Base-by-base conservation (phyloP, 2,888 invertebrate genomes). In the Crossocerus cetratus region DNA sequence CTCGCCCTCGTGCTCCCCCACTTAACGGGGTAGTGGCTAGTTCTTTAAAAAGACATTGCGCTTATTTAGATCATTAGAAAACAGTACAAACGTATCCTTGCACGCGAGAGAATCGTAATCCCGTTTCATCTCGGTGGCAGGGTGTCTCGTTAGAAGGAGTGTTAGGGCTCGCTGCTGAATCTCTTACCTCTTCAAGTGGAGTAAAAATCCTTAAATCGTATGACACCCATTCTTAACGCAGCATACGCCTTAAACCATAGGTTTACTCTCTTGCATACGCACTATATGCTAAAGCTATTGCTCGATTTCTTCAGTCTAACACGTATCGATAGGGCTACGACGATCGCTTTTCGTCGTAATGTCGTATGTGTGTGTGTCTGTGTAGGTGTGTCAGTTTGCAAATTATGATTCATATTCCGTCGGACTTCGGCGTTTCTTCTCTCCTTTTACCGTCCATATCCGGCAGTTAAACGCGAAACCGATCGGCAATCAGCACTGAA, bases 221-320 rank as follows among this genome's bases (percentile, higher is more conserved):
- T 21, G 58, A 20, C 58, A 62, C 32, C 58, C 23, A 20, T 44
- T 53, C 32, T 32, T 32, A 32, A 56, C 56, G 53, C 21, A 23
- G 57, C n/a, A n/a, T 64, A 60, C 42, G 54, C 42, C 57, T 55
- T 75, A 70, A 44, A 18, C 53, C 22, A 61, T 65, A 63, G 67
- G 56, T 57, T 68, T 64, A 55, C 18, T 69, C 63, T 69, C 43
- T 21, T 66, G 57, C 67, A 32, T 32, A 49, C 43, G 64, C 45
- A 60, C 80, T 78, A 78, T 55, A 53, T 53, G 69, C 82, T 82
- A 82, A 75, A 64, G 59, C 83, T 82, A 82, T 82, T 82, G 83
- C 82, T 82, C 75, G 69, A 69, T 77, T 78, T 74, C 68, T 73
- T 82, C 83, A 83, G 81, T 83, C 81, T 82, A 74, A 72, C 76